Evolutionary conservation across 2,888 invertebrate species (phyloP).

Genomic region (Junonia oenone): DNA sequence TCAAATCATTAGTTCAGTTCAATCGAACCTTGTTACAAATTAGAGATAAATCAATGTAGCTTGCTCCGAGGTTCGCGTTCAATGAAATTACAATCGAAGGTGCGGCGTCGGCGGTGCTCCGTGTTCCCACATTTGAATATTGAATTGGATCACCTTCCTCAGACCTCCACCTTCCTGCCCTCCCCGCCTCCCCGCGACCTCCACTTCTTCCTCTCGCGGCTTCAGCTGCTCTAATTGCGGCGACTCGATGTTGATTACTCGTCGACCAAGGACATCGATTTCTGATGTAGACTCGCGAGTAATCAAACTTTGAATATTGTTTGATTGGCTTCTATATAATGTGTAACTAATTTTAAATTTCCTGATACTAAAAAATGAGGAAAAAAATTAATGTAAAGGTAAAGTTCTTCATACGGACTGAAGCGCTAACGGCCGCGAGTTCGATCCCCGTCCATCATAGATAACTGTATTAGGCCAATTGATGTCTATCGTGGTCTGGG

Average conservation of each 20-base stretch:
- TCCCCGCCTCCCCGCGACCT: neutral
- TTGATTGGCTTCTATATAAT: neutral
- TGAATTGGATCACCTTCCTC: neutral
- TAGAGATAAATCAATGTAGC: neutral
- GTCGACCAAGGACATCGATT: neutral
- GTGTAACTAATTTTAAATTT: neutral
- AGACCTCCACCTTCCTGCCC: neutral
- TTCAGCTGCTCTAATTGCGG: slow-evolving; percentile 6
- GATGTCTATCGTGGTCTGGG: no score
- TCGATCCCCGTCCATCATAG: no score
- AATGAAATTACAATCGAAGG: slow-evolving; percentile 3
- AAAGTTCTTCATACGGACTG: no score
- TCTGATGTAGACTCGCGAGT: neutral
- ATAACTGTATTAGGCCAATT: no score
- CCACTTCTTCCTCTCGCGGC: neutral
- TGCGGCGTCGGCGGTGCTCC: neutral
- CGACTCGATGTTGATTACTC: slow-evolving; percentile 3
- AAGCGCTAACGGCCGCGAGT: no score
- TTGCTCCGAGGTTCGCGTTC: neutral
- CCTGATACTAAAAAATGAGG: no score
- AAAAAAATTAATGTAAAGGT: no score
- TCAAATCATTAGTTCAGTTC: neutral
- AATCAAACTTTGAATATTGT: neutral
- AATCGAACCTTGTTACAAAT: neutral
- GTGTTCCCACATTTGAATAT: slow-evolving; percentile 2